phyloP scores from a whole-genome alignment of 2,113 vertebrate species.

The Sigmodon hispidus region DNA sequence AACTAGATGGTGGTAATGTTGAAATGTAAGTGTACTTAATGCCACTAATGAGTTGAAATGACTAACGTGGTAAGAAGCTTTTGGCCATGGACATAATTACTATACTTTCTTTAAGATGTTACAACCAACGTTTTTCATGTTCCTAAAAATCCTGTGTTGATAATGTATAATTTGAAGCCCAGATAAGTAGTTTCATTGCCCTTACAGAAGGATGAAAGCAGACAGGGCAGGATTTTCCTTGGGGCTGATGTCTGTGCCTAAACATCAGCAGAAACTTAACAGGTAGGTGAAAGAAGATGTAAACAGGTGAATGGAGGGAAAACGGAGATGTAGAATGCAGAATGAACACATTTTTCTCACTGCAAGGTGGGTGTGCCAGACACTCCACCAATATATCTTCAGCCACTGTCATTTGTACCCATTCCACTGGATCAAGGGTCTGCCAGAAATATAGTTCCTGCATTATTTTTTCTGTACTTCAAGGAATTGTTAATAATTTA shows the following conservation, averaged over 20 bases:
- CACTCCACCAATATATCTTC: not conserved
- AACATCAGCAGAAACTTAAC: not conserved
- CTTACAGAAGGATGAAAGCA: not conserved
- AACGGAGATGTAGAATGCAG: not conserved
- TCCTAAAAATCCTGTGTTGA: not conserved
- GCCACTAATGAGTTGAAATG: not conserved
- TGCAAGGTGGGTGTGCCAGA: accelerated
- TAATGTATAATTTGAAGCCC: not conserved
- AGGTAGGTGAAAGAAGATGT: not conserved
- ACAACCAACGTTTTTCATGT: not conserved
- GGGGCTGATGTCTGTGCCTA: not conserved
- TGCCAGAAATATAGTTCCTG: conserved; percentile 15
- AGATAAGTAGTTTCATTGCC: not conserved
- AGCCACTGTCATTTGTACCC: not conserved
- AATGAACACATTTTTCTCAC: accelerated
- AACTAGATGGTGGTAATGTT: not conserved
- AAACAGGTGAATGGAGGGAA: not conserved
- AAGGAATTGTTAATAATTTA: conserved; percentile 71
- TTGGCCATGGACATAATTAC: not conserved
- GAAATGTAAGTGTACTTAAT: not conserved
- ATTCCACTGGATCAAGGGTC: not conserved
- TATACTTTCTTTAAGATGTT: not conserved
- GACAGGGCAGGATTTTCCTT: not conserved
- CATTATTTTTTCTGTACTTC: conserved; percentile 10
- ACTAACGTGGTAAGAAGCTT: not conserved